Percentiles rank a stretch among this genome's conserved stretches.
These are phyloP conservation scores for Sanderia malayensis DNA, from an alignment of 30 jellyfish, hydroid and myxozoan genomes.

Conservation along the genomic window DNA sequence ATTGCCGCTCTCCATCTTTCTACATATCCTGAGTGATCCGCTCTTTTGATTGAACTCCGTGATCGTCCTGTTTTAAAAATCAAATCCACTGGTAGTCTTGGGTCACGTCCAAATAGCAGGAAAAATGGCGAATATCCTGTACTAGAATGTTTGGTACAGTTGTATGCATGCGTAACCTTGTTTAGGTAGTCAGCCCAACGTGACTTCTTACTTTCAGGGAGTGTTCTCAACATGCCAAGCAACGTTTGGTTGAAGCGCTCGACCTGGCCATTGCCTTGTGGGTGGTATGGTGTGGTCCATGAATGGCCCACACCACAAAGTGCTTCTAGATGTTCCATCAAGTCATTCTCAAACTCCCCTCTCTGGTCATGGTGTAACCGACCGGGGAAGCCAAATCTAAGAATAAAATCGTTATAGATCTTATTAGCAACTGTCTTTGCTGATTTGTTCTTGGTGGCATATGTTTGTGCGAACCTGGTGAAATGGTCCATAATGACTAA, in stretches of 20 bases:
- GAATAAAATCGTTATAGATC: constrained; percentile 50
- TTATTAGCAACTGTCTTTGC: constrained; percentile 53
- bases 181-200: constrained; percentile 23
- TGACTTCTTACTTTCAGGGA: constrained; percentile 25
- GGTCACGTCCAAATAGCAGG: constrained; percentile 8
- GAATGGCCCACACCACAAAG: constrained; percentile 13
- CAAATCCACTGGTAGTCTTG: constrained; percentile 16
- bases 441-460: no score
- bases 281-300: no score
- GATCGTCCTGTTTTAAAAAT: not conserved
- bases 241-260: not conserved
- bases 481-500: no score
- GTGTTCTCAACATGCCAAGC: constrained; percentile 18
- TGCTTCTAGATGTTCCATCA: constrained; percentile 22
- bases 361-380: constrained; percentile 61
- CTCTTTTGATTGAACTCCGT: not conserved
- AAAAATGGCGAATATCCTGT: constrained; percentile 15
- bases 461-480: no score
- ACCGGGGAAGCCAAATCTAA: constrained; percentile 45
- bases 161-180: constrained; percentile 20
- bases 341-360: constrained; percentile 41
- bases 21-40: not conserved
- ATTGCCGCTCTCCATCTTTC: constrained; percentile 9
- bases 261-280: no score
- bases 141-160: constrained; percentile 12